A percentile compares a stretch with the other conserved stretches of the same genome.
Conservation (phyloP, 2,888 invertebrate species). For the Branchipolynoe longqiensis region DNA sequence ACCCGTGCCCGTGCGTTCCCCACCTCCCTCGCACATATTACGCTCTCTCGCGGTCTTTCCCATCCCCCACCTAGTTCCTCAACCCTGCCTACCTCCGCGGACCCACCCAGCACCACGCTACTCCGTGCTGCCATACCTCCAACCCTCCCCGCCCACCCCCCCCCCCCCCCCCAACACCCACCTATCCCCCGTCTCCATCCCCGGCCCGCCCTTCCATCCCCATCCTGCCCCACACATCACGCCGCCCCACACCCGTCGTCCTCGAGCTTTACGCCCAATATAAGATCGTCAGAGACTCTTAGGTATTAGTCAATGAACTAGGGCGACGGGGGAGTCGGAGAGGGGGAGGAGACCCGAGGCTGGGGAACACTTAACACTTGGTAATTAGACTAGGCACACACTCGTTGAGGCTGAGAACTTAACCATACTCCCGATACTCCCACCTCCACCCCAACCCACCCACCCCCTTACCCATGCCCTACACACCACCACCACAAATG, state of each 20-base stretch:
- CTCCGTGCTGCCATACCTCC: neutral
- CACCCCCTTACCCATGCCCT: too few relatives aligned
- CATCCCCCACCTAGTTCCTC: neutral
- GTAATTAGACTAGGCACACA: conserved; percentile 19
- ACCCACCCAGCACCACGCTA: neutral
- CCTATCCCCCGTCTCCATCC: neutral
- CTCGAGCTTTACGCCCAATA: too few relatives aligned
- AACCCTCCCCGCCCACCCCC: neutral
- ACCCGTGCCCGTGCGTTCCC: neutral
- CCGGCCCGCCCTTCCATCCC: too few relatives aligned
- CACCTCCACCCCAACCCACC: too few relatives aligned
- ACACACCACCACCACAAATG: too few relatives aligned
- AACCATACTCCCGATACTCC: too few relatives aligned
- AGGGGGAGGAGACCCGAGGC: too few relatives aligned
- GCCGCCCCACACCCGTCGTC: too few relatives aligned
- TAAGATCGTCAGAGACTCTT: conserved; percentile 24
- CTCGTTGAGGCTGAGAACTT: too few relatives aligned
- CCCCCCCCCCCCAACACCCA: neutral
- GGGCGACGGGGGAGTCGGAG: too few relatives aligned
- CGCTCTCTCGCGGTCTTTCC: neutral
- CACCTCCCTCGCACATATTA: neutral
- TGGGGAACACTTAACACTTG: conserved; percentile 34
- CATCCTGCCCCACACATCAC: too few relatives aligned
- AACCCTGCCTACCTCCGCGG: neutral
- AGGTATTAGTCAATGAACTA: conserved; percentile 14